Evolutionary conservation across 1,140 invertebrate species (phyloP).

Genomic region (Harlomillsia oculata): DNA sequence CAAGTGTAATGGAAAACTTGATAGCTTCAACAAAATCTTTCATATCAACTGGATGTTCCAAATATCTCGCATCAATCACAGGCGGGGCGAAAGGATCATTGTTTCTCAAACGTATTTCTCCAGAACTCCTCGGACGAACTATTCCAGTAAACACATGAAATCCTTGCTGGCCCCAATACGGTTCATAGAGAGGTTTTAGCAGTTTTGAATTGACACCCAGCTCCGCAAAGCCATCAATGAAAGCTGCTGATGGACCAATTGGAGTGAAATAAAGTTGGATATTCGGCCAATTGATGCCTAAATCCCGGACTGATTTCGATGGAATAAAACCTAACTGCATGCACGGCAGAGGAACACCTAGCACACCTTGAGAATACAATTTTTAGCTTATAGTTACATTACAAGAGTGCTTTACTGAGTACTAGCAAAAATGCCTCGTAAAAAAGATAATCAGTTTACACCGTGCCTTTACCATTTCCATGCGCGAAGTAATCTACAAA

Average conservation of each 20-base stretch:
- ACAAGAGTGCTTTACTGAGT: background rate
- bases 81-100: conserved; percentile 65
- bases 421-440: background rate
- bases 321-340: background rate
- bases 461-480: background rate
- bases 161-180: conserved; percentile 46
- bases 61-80: conserved; percentile 68
- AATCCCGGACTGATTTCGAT: background rate
- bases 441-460: background rate
- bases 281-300: conserved; percentile 21
- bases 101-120: conserved; percentile 54
- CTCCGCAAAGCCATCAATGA: background rate
- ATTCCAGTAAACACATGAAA: conserved; percentile 59
- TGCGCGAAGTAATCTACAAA: background rate
- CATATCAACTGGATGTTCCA: conserved; percentile 39
- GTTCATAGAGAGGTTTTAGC: conserved; percentile 18
- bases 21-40: conserved; percentile 1
- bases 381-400: background rate
- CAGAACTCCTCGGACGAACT: conserved; percentile 61
- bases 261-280: conserved; percentile 11
- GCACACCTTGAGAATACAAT: background rate
- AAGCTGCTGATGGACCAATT: background rate
- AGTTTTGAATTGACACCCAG: background rate
- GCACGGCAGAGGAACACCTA: background rate
- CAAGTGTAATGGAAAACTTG: background rate